Evolutionary conservation across 2,797 vertebrate genomes (phyloP).

Genomic region (Simalia tracyae): DNA sequence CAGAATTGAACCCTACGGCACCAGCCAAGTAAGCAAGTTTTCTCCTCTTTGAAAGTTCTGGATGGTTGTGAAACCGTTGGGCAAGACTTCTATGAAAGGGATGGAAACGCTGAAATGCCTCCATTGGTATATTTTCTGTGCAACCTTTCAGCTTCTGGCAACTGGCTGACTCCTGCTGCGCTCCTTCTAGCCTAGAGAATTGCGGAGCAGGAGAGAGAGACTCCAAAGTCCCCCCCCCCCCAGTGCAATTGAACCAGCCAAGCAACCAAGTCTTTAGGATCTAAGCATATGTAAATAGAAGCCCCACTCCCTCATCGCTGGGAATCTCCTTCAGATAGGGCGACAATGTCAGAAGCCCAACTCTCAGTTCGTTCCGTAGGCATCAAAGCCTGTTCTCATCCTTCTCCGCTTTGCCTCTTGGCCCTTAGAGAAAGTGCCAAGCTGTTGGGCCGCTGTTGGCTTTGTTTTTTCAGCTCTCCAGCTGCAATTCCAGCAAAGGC

Average conservation of each 20-base stretch:
- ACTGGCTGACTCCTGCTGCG: too few species aligned
- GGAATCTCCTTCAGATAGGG: not conserved
- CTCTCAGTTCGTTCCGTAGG: too few species aligned
- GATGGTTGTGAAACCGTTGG: slow-evolving; percentile 40
- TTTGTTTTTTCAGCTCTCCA: not conserved
- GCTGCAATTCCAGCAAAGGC: not conserved
- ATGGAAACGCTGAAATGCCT: not conserved
- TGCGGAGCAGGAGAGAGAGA: not conserved
- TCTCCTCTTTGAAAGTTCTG: not conserved
- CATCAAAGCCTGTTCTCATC: not conserved
- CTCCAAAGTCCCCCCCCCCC: not conserved
- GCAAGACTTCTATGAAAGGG: not conserved
- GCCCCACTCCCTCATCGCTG: not conserved
- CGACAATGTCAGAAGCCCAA: not conserved
- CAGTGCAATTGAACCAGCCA: not conserved
- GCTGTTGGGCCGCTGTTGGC: not conserved
- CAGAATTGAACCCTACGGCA: rapidly evolving
- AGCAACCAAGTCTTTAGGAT: not conserved
- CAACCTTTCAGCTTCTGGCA: not conserved
- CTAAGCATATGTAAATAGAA: not conserved
- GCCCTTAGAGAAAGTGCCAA: not conserved
- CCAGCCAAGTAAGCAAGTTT: slow-evolving; percentile 42
- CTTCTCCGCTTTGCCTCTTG: not conserved
- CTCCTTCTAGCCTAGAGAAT: not conserved
- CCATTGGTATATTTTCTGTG: too few species aligned